Conservation (phyloP, 2,113 vertebrate species). For the Butastur rufipennis region DNA sequence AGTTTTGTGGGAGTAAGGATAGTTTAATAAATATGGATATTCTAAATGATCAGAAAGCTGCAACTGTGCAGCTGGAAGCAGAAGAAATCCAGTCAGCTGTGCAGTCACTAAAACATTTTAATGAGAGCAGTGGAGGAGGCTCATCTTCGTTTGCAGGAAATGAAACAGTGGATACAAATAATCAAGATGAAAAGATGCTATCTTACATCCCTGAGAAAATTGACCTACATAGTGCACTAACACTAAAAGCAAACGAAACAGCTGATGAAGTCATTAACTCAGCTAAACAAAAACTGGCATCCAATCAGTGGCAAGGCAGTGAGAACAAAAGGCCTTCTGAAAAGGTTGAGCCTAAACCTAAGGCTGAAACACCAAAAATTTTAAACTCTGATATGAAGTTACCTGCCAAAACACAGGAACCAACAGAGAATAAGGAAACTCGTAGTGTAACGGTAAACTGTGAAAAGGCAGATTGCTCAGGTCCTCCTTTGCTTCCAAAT, state of each 20-base stretch:
- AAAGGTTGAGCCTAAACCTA: neutral
- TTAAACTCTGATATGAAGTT: neutral
- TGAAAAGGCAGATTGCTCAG: conserved; percentile 1
- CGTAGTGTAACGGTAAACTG: neutral
- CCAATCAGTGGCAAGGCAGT: neutral
- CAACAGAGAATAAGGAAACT: neutral
- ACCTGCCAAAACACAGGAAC: neutral
- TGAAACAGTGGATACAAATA: neutral
- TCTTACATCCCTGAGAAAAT: conserved; percentile 36
- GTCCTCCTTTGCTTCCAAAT: neutral
- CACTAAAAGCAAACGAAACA: conserved; percentile 66
- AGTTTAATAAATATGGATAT: neutral
- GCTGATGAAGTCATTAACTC: conserved; percentile 68
- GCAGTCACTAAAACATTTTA: conserved; percentile 28
- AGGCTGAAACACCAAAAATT: conserved; percentile 2
- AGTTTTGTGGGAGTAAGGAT: neutral
- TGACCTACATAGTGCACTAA: conserved; percentile 42
- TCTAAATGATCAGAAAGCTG: conserved; percentile 6
- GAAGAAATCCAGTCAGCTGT: neutral
- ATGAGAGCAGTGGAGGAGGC: neutral
- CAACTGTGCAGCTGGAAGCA: conserved; percentile 16
- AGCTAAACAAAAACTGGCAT: conserved; percentile 60
- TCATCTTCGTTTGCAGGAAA: neutral
- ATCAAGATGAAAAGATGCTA: conserved; percentile 32
- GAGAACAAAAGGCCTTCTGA: neutral